These are phyloP conservation scores for Drosophila repleta DNA, from an alignment of 1,140 invertebrate genomes.

Conservation along the genomic window DNA sequence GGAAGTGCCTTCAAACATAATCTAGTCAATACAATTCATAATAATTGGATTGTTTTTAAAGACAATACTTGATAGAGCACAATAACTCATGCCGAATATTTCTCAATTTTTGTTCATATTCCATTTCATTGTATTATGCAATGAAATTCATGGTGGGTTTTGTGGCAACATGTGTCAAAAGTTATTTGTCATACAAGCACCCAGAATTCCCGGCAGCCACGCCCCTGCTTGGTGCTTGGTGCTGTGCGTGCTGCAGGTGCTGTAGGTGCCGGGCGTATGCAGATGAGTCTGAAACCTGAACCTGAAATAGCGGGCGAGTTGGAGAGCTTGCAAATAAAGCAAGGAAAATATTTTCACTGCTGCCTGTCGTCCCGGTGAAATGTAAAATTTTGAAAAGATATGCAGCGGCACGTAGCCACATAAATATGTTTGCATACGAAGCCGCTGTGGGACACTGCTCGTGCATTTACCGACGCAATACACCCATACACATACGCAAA, in stretches of 20 bases:
- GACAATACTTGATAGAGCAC: neutral
- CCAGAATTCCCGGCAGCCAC: neutral
- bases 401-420: slow-evolving; percentile 61
- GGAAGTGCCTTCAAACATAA: neutral
- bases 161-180: slow-evolving; percentile 59
- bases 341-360: slow-evolving; percentile 41
- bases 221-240: neutral
- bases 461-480: slow-evolving; percentile 13
- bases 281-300: slow-evolving; percentile 19
- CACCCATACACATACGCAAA: neutral
- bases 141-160: slow-evolving; percentile 46
- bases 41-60: neutral
- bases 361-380: slow-evolving; percentile 39
- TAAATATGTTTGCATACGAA: slow-evolving; percentile 59
- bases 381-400: slow-evolving; percentile 61
- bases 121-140: slow-evolving; percentile 21
- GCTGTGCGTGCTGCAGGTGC: neutral
- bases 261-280: slow-evolving; percentile 27
- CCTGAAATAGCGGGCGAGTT: slow-evolving; percentile 2
- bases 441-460: slow-evolving; percentile 22
- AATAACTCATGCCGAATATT: slow-evolving; percentile 18
- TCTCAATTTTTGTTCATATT: slow-evolving; percentile 37
- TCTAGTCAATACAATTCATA: neutral
- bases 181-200: slow-evolving; percentile 50
- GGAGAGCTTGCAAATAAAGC: slow-evolving; percentile 24